Base-by-base conservation (phyloP, 2,888 invertebrate genomes). In the Limnephilus lunatus region DNA sequence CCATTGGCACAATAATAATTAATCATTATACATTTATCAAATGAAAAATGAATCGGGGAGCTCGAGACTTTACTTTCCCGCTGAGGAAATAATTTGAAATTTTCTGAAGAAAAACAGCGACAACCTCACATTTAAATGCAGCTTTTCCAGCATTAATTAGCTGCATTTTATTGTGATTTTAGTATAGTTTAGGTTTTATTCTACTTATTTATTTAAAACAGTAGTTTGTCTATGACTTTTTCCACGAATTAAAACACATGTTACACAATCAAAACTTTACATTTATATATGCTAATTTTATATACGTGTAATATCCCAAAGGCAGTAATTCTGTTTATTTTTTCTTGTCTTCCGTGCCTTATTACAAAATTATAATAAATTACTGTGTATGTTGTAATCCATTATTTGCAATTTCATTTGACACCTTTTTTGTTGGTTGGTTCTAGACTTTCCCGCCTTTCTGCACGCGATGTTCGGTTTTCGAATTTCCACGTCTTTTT, bases 71-170 rank as follows among this genome's bases (percentile, higher is more conserved):
- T 15, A 31, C 82, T 83, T 39, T 35, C 15, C 96, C 96, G 83
- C 95, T 97, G 97, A 94, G 86, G 32, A 83, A 83, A 32, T 25
- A 68, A n/a, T n/a, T 68, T n/a, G 25, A 68, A 68, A 68, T n/a
- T 7, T 25, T 68, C 25, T n/a, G 68, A 68, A 68, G 68, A 68
- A 68, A 68, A 68, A 68, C 25, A 68, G 25, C 68, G 68, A 68
- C 9, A 68, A 68, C 9, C 68, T 68, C 68, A n/a, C 25, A 68
- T 68, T 68, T 68, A 68, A 68, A 68, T 2, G 68, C 68, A 68
- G 7, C 7, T 9, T 68, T 68, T 68, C 53, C n/a, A 68, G 68
- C 68, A 68, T 68, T 68, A 68, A 68, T 68, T 68, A 25, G 68
- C 25, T 9, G 68, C 25, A 9, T n/a, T 68, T 68, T 68, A 68